Evolutionary conservation across 2,888 invertebrate species (phyloP), one percentile per base, ranked within the genome.

Genomic region (Cantharis nigra): DNA sequence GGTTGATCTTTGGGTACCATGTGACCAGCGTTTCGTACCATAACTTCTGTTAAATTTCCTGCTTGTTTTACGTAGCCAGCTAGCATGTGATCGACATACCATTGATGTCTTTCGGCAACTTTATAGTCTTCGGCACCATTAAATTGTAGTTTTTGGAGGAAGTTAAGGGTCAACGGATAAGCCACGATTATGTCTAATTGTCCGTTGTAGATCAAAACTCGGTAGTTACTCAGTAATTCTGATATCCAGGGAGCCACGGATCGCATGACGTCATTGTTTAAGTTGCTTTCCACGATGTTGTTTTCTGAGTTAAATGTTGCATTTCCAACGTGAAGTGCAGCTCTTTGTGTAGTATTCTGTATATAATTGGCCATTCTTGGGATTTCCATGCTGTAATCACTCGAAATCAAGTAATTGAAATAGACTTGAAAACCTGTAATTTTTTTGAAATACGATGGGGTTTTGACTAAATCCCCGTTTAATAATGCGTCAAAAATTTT

Each of bases 131-230:
- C 90, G 0, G 93, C 89, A 0, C 91, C 93, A 23, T 89, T 90
- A 89, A 96, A 97, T 69, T 93, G 90, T 1, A 97, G 89, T 72
- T 92, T 91, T 80, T 91, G 90, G 30, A 98, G 88, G 87, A 95
- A 97, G 85, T 94, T 94, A 20, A 94, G 91, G 0, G 97, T 97
- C 71, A 96, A 86, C 0, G 97, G 96, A 88, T 96, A 96, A 0
- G 97, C 96, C 0, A 97, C 95, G 80, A 97, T 96, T 13, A 98
- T 94, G 86, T 98, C 98, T 80, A 98, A 87, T 85, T 98, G 97
- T 0, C 98, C 98, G 85, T 94, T 97, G 87, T 97, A 98, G 78
- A 97, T 91, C 67, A 97, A 91, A n/a, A 96, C 92, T 86, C 91
- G 90, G 83, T 94, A 95, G 82, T 92, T 88, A 49, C 92, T 90